Conservation (phyloP, 2,113 vertebrate genomes). For the Thinocorus orbignyianus region DNA sequence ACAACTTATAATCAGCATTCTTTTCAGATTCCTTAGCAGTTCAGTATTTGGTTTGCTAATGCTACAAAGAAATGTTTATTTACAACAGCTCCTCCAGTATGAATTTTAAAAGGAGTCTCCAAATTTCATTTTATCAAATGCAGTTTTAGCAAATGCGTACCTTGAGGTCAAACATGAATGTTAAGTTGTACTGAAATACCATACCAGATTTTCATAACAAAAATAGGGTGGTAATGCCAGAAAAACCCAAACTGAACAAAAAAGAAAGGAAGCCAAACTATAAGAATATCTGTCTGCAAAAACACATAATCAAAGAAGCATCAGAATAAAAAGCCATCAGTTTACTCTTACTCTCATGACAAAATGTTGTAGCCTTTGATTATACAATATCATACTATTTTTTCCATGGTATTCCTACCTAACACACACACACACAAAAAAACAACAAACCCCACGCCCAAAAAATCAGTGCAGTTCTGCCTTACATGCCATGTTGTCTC, state of each 20-base stretch:
- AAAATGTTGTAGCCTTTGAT: background rate
- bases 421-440: no score
- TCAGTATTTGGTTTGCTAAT: background rate
- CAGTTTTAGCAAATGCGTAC: background rate
- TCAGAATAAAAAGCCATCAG: background rate
- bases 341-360: background rate
- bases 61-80: background rate
- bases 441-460: no score
- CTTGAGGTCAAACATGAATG: background rate
- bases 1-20: background rate
- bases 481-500: background rate
- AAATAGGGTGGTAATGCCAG: background rate
- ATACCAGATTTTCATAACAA: background rate
- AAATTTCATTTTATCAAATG: background rate
- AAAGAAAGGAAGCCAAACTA: background rate
- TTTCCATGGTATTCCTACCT: background rate
- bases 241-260: background rate
- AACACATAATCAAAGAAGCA: background rate
- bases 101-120: background rate
- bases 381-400: background rate
- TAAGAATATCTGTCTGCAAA: background rate
- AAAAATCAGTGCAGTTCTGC: background rate
- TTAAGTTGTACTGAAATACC: background rate
- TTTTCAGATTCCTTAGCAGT: background rate
- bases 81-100: background rate